Percentiles rank a stretch among this genome's conserved stretches.
Evolutionary conservation across 2,888 invertebrate species (phyloP).

Genomic region (Perdita meconis): DNA sequence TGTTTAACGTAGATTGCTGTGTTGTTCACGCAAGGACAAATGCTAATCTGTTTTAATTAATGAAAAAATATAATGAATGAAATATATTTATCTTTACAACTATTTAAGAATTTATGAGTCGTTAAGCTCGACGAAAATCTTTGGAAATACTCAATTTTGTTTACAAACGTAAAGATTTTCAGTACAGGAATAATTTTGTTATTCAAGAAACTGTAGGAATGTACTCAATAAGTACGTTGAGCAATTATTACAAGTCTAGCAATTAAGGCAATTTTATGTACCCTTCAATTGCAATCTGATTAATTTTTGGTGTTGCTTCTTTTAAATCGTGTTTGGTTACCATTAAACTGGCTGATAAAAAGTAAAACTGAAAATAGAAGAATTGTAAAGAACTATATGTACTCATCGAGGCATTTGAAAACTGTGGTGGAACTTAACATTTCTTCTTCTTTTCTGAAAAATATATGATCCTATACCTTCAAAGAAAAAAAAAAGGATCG

Average conservation of each 20-base stretch:
- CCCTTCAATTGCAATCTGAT: constrained; percentile 43
- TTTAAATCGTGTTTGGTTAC: constrained; percentile 7
- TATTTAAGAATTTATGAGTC: constrained; percentile 9
- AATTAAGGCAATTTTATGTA: constrained; percentile 64
- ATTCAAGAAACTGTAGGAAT: constrained; percentile 55
- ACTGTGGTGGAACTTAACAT: constrained; percentile 32
- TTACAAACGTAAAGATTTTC: constrained; percentile 28
- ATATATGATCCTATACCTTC: constrained; percentile 26
- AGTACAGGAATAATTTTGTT: constrained; percentile 27
- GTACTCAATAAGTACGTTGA: constrained; percentile 67
- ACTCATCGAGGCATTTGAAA: constrained; percentile 10
- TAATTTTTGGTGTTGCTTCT: constrained; percentile 13
- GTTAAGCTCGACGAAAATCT: constrained; percentile 18
- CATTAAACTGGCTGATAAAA: constrained; percentile 5
- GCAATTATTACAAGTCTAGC: constrained; percentile 65
- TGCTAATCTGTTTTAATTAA: constrained; percentile 1
- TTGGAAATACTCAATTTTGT: constrained; percentile 13
- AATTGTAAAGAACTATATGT: constrained; percentile 21
- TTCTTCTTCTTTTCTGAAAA: constrained; percentile 29
- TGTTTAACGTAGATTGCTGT: neutral
- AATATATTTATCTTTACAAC: constrained; percentile 5
- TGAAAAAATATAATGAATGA: constrained; percentile 1
- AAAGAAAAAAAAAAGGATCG: constrained; percentile 24
- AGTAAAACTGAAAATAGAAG: constrained; percentile 25
- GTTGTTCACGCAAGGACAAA: constrained; percentile 7